Conservation (phyloP, 2,888 invertebrate species). For the Heliconius ismenius region DNA sequence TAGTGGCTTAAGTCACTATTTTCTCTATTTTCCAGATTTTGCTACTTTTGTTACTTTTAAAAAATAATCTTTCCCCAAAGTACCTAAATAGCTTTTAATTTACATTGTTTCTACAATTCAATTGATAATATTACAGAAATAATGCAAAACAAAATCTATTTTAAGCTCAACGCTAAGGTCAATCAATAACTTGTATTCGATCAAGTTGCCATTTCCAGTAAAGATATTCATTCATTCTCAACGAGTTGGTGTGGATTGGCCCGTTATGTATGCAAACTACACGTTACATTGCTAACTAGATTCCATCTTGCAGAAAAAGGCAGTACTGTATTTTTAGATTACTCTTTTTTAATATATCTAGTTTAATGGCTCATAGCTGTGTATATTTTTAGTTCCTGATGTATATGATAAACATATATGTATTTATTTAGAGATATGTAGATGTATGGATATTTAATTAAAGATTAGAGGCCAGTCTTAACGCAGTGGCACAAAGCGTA, state of each 20-base stretch:
- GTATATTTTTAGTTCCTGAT: not conserved
- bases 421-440: not conserved
- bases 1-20: too few relatives aligned
- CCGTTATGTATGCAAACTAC: slow-evolving; percentile 35
- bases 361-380: not conserved
- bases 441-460: not conserved
- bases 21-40: not conserved
- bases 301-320: slow-evolving; percentile 25
- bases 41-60: too few relatives aligned
- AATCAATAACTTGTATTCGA: slow-evolving; percentile 21
- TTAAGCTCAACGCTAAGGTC: slow-evolving; percentile 23
- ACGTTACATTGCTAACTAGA: slow-evolving; percentile 25
- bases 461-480: not conserved
- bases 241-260: slow-evolving; percentile 26
- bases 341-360: slow-evolving; percentile 1
- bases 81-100: not conserved
- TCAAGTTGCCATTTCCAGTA: slow-evolving; percentile 26
- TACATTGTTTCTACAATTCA: not conserved
- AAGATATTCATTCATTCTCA: slow-evolving; percentile 34
- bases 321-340: slow-evolving; percentile 30
- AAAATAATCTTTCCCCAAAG: not conserved
- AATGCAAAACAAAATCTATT: slow-evolving; percentile 18
- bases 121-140: not conserved
- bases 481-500: not conserved
- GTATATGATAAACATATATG: not conserved